Conservation (phyloP, 2,797 vertebrate genomes). For the Cossypha niveicapilla region DNA sequence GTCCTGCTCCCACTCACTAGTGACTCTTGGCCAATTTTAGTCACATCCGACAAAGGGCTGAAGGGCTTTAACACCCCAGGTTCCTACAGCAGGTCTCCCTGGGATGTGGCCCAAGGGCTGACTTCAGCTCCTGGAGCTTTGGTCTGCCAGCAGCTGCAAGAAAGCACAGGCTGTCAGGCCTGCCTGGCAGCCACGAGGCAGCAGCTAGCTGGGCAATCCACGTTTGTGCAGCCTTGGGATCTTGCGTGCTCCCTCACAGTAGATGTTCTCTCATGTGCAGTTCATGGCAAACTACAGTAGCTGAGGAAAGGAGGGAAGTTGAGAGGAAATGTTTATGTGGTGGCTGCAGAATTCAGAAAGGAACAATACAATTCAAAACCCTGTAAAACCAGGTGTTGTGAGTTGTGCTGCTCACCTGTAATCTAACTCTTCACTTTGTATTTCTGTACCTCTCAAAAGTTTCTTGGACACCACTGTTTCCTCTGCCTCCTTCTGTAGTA, state of each 20-base stretch:
- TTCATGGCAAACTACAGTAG: neutral
- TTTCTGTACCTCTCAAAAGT: neutral
- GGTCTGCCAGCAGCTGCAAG: neutral
- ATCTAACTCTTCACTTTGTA: neutral
- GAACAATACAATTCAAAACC: neutral
- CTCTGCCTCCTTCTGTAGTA: neutral
- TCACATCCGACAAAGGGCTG: neutral
- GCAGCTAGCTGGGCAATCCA: accelerated
- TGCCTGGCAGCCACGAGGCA: neutral
- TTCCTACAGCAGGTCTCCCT: neutral
- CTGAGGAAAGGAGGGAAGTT: neutral
- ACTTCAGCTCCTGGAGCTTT: neutral
- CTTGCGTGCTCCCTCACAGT: accelerated
- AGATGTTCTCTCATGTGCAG: neutral
- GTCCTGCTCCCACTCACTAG: neutral
- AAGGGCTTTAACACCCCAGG: neutral
- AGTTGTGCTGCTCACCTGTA: neutral
- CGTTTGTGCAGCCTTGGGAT: neutral
- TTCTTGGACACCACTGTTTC: neutral
- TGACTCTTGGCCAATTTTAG: conserved; percentile 5
- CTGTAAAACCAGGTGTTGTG: neutral
- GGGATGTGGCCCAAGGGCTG: neutral
- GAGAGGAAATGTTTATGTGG: neutral
- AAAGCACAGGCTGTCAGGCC: neutral
- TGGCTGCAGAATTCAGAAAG: neutral